phyloP scores from a whole-genome alignment of 2,113 vertebrate genomes.

The Capra hircus region DNA sequence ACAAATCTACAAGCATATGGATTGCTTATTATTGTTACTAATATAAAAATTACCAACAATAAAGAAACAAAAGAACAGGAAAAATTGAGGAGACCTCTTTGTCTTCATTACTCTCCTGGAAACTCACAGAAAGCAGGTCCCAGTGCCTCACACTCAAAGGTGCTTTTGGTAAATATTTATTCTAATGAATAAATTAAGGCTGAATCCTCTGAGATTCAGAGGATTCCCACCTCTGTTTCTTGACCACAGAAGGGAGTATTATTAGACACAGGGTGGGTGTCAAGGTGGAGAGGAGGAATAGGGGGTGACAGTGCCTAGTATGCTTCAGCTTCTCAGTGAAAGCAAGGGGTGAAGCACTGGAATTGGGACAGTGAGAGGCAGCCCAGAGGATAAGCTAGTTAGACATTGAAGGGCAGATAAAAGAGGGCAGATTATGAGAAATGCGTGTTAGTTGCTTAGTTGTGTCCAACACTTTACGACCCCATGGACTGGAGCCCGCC shows the following conservation, averaged over 20 bases:
- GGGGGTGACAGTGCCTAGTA: fast-evolving
- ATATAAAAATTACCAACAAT: not conserved
- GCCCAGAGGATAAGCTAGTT: too few species aligned
- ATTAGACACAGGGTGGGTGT: not conserved
- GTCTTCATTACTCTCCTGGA: not conserved
- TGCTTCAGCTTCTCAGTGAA: not conserved
- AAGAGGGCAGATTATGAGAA: not conserved
- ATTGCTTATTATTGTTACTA: not conserved
- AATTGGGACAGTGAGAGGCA: not conserved
- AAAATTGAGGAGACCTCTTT: not conserved
- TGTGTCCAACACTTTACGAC: not conserved
- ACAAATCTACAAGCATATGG: not conserved
- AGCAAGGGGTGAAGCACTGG: not conserved
- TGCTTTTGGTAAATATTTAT: not conserved
- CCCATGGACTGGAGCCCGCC: not conserved
- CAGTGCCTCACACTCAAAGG: not conserved
- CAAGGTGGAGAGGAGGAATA: not conserved
- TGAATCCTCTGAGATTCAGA: not conserved
- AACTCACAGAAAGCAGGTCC: not conserved
- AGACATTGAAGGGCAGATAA: not conserved
- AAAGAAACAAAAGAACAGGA: not conserved
- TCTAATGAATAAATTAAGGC: not conserved
- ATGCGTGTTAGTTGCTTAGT: not conserved
- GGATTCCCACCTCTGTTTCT: not conserved
- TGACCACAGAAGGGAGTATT: not conserved